These are phyloP conservation scores for Sebastes vulpes DNA, from an alignment of 2,797 vertebrate species.

Conservation along the genomic window DNA sequence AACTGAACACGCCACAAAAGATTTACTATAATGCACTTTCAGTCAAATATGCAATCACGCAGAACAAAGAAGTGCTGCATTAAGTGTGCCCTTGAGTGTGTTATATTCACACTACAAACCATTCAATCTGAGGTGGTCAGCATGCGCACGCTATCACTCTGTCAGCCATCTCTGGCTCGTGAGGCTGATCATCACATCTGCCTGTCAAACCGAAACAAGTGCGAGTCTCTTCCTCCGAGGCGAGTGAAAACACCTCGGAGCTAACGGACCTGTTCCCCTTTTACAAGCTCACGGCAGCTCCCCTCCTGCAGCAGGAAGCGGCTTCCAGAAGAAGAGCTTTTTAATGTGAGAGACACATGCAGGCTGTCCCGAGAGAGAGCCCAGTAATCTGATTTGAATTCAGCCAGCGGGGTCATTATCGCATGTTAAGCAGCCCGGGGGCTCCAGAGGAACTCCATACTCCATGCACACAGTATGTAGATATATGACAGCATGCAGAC, in stretches of 20 bases:
- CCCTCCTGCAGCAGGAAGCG: conserved; percentile 29
- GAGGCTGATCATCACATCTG: conserved; percentile 26
- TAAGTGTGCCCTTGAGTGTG: conserved; percentile 7
- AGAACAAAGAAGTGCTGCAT: conserved; percentile 15
- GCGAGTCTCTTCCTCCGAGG: conserved; percentile 25
- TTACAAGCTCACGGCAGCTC: conserved; percentile 29
- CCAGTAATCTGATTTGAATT: conserved; percentile 73
- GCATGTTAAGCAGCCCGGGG: conserved; percentile 47
- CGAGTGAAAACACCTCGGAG: conserved; percentile 14
- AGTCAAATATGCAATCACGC: conserved; percentile 26
- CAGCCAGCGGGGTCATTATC: conserved; percentile 68
- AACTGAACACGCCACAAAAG: conserved; percentile 23
- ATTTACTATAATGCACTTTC: conserved; percentile 18
- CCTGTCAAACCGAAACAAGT: conserved; percentile 28
- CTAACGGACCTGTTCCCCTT: background rate
- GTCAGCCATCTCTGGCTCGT: conserved; percentile 1
- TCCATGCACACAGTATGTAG: conserved; percentile 10
- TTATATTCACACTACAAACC: background rate
- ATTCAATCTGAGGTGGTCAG: conserved; percentile 14
- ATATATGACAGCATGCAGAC: conserved; percentile 6
- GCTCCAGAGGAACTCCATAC: conserved; percentile 40
- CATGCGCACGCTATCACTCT: background rate
- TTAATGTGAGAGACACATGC: conserved; percentile 61
- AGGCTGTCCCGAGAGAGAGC: conserved; percentile 51
- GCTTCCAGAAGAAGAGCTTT: conserved; percentile 47